Conservation (phyloP, 92 coral and sea anemone species). For the Bergia puertoricense region DNA sequence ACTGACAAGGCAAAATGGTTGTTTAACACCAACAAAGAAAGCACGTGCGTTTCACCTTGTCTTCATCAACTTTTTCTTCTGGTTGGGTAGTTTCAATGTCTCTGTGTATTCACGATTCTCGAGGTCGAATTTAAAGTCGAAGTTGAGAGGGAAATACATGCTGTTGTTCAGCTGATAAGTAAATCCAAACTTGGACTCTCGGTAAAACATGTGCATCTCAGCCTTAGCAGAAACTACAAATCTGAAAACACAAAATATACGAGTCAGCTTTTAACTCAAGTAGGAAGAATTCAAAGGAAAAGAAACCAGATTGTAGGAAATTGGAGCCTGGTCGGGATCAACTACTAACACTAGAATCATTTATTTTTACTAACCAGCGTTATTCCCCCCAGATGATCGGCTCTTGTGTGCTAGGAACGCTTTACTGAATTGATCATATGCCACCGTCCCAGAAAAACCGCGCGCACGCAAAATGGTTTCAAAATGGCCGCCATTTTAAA, state of each 20-base stretch:
- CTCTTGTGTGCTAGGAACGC: no score
- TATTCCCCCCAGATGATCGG: no score
- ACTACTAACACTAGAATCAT: no score
- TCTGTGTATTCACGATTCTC: conserved; percentile 21
- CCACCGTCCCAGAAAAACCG: no score
- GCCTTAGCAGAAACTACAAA: conserved; percentile 19
- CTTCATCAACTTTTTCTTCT: conserved; percentile 17
- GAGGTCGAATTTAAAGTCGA: conserved; percentile 3
- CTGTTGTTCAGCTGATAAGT: conserved; percentile 39
- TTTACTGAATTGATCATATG: no score
- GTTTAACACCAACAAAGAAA: no score
- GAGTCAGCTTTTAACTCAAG: background rate
- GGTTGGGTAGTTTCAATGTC: conserved; percentile 2
- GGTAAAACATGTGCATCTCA: conserved; percentile 43
- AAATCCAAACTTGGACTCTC: conserved; percentile 41
- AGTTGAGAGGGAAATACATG: background rate
- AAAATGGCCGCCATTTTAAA: no score
- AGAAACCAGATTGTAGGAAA: background rate
- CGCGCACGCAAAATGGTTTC: no score
- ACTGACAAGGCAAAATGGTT: no score
- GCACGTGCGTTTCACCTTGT: background rate
- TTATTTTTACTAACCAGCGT: no score
- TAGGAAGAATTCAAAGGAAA: no score
- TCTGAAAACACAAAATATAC: conserved; percentile 5
- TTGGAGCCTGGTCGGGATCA: no score